These are phyloP conservation scores for Pyrgus malvae DNA, from an alignment of 2,888 invertebrate genomes.

Conservation along the genomic window DNA sequence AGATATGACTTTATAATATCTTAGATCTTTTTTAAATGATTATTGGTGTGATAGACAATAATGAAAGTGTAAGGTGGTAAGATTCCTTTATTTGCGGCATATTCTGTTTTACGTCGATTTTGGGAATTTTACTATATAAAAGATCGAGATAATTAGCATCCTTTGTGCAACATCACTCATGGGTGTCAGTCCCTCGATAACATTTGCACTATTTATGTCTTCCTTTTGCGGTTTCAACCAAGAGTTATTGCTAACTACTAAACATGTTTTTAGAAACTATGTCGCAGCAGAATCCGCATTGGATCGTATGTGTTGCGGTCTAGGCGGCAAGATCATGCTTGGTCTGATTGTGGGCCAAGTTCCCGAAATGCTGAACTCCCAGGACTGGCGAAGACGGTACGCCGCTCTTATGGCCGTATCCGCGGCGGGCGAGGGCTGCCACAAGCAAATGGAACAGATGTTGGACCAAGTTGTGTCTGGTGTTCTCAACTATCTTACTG, in stretches of 20 bases:
- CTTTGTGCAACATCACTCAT: conserved; percentile 53
- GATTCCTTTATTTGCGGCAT: conserved; percentile 46
- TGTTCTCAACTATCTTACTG: conserved; percentile 91
- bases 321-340: conserved; percentile 95
- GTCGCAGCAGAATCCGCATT: conserved; percentile 98
- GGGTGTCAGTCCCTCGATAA: conserved; percentile 75
- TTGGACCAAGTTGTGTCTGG: conserved; percentile 96
- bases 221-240: too few relatives aligned
- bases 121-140: conserved; percentile 63
- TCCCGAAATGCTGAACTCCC: conserved; percentile 91
- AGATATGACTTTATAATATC: too few relatives aligned
- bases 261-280: conserved; percentile 85
- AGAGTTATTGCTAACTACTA: background rate
- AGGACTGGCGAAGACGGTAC: conserved; percentile 94
- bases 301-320: conserved; percentile 97
- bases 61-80: conserved; percentile 42
- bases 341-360: conserved; percentile 93
- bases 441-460: conserved; percentile 98
- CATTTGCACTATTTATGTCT: conserved; percentile 42
- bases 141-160: conserved; percentile 74
- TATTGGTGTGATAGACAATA: background rate
- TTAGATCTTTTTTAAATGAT: background rate
- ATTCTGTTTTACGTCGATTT: conserved; percentile 37
- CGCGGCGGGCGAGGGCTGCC: conserved; percentile 98
- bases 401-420: conserved; percentile 99